Conservation (phyloP, 2,113 vertebrate genomes). For the Suricata suricatta region DNA sequence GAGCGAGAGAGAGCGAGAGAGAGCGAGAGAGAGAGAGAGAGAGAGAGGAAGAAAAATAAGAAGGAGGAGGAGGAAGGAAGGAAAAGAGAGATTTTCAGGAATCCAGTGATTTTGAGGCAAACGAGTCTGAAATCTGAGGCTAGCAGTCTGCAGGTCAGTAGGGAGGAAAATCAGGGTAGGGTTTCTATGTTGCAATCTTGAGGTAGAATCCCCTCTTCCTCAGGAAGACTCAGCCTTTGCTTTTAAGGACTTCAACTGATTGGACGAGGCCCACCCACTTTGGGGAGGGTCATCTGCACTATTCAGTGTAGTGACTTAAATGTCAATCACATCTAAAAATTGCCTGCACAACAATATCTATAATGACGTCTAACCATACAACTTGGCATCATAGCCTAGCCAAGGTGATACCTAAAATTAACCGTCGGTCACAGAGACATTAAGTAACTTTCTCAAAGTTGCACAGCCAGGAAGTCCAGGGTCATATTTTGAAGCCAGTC, state of each 20-base stretch:
- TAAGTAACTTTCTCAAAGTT: not conserved
- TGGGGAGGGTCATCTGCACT: not conserved
- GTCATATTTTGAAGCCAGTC: not conserved
- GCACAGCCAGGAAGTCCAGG: not conserved
- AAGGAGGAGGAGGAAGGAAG: not conserved
- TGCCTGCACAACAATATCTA: not conserved
- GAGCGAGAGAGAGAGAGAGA: rapidly evolving
- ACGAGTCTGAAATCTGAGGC: not conserved
- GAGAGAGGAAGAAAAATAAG: not conserved
- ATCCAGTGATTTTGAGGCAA: rapidly evolving
- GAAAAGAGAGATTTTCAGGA: not conserved
- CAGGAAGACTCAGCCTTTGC: not conserved
- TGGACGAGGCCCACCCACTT: not conserved
- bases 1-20: no score
- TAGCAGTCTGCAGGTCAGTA: not conserved
- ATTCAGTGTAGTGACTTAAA: not conserved
- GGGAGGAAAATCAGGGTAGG: not conserved
- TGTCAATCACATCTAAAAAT: not conserved
- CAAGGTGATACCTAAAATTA: not conserved
- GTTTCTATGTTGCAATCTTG: not conserved
- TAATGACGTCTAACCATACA: not conserved
- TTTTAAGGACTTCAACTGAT: not conserved
- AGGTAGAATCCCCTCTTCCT: not conserved
- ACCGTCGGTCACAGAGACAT: not conserved
- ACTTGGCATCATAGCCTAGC: not conserved